phyloP scores from a whole-genome alignment of 2,888 invertebrate genomes.

The Criorhina ranunculi region DNA sequence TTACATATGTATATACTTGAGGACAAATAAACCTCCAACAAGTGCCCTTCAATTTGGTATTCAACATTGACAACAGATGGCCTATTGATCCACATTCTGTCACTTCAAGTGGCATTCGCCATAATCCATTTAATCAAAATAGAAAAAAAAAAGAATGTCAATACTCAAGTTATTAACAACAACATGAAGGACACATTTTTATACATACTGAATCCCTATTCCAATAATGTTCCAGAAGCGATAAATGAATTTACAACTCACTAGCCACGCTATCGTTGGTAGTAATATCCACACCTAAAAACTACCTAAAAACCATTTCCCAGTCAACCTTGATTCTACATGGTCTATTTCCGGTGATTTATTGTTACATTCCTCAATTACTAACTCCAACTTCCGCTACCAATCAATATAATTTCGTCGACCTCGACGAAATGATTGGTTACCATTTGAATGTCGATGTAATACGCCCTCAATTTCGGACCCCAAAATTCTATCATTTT shows the following conservation, averaged over 20 bases:
- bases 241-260: not conserved
- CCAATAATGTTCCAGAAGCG: not conserved
- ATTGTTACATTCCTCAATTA: slow-evolving; percentile 11
- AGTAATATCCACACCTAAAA: not conserved
- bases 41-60: too few relatives aligned
- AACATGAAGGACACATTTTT: too few relatives aligned
- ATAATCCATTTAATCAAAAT: too few relatives aligned
- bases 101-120: too few relatives aligned
- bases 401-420: slow-evolving; percentile 45
- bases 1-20: too few relatives aligned
- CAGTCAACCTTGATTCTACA: not conserved
- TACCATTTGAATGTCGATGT: slow-evolving; percentile 24
- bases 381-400: slow-evolving; percentile 11
- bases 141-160: too few relatives aligned
- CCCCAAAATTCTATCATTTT: not conserved
- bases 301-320: slow-evolving; percentile 1
- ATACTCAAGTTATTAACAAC: too few relatives aligned
- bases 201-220: too few relatives aligned
- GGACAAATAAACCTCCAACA: too few relatives aligned
- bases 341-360: slow-evolving; percentile 24
- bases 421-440: slow-evolving; percentile 32
- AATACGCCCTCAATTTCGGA: slow-evolving; percentile 5
- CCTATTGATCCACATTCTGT: too few relatives aligned
- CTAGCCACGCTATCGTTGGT: not conserved
- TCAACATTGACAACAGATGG: too few relatives aligned